These are phyloP conservation scores for Centruroides sculpturatus DNA, from an alignment of 1,140 invertebrate genomes.

Conservation along the genomic window DNA sequence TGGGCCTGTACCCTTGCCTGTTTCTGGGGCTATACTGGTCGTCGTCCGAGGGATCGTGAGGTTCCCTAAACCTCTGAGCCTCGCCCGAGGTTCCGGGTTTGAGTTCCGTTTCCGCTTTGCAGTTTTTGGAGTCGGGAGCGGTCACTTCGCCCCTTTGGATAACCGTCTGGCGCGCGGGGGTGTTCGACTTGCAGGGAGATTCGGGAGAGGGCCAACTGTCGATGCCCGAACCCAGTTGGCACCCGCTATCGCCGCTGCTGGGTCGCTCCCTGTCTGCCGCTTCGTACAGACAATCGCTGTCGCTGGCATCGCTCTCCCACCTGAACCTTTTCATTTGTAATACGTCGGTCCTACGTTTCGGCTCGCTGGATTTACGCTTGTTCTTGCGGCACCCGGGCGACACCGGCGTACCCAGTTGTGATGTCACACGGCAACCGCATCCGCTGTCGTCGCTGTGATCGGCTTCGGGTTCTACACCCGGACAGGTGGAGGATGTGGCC, in stretches of 20 bases:
- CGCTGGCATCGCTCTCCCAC: conserved; percentile 9
- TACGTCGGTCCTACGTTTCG: conserved; percentile 11
- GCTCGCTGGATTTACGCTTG: conserved; percentile 13
- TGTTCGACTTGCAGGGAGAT: not conserved
- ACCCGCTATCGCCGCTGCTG: conserved; percentile 14
- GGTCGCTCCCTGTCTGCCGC: conserved; percentile 8
- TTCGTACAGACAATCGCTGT: conserved; percentile 1
- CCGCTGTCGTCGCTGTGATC: too few species aligned
- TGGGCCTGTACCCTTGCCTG: conserved; percentile 31
- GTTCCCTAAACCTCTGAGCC: not conserved
- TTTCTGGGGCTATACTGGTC: not conserved
- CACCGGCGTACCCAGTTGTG: not conserved
- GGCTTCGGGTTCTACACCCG: too few species aligned
- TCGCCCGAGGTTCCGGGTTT: not conserved
- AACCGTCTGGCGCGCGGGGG: not conserved
- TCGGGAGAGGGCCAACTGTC: not conserved
- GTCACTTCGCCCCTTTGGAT: too few species aligned
- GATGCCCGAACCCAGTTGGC: not conserved
- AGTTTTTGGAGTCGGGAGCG: not conserved
- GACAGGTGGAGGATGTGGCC: too few species aligned
- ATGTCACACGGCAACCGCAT: too few species aligned
- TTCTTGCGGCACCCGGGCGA: conserved; percentile 1
- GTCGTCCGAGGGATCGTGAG: not conserved
- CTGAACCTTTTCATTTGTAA: conserved; percentile 11
- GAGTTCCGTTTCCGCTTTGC: too few species aligned